Evolutionary conservation across 2,888 invertebrate genomes (phyloP).

Genomic region (Acrobasis consociella): DNA sequence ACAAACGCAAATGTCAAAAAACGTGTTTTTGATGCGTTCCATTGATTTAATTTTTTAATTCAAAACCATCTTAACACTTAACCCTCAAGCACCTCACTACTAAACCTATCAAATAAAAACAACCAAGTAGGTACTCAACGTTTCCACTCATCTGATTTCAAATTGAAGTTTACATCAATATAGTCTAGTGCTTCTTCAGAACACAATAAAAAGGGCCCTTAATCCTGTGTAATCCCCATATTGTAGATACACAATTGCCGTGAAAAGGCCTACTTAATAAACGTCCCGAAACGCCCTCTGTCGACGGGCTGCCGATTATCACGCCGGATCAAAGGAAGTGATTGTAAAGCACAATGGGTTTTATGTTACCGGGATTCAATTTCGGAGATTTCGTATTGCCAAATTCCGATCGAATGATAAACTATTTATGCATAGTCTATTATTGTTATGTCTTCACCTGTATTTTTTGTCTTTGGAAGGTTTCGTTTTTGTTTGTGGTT

Average conservation of each 20-base stretch:
- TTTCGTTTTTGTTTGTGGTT: constrained; percentile 7
- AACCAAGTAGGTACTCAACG: constrained; percentile 38
- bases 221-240: constrained; percentile 67
- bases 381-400: constrained; percentile 30
- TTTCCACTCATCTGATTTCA: constrained; percentile 41
- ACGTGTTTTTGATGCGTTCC: constrained; percentile 22
- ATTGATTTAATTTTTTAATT: constrained; percentile 15
- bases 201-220: constrained; percentile 56
- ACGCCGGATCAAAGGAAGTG: constrained; percentile 71
- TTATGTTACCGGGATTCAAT: constrained; percentile 54
- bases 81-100: constrained; percentile 15
- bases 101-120: constrained; percentile 21
- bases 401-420: constrained; percentile 25
- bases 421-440: constrained; percentile 16
- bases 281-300: constrained; percentile 45
- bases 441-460: constrained; percentile 15
- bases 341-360: constrained; percentile 59
- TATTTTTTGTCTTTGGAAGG: constrained; percentile 13
- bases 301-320: constrained; percentile 57
- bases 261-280: constrained; percentile 73
- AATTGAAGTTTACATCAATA: constrained; percentile 50
- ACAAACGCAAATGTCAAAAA: constrained; percentile 11
- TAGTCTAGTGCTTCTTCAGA: constrained; percentile 42
- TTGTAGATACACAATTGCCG: constrained; percentile 74
- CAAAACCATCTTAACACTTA: constrained; percentile 20